Evolutionary conservation across 2,888 invertebrate genomes (phyloP).

Genomic region (Eugnorisma glareosa): DNA sequence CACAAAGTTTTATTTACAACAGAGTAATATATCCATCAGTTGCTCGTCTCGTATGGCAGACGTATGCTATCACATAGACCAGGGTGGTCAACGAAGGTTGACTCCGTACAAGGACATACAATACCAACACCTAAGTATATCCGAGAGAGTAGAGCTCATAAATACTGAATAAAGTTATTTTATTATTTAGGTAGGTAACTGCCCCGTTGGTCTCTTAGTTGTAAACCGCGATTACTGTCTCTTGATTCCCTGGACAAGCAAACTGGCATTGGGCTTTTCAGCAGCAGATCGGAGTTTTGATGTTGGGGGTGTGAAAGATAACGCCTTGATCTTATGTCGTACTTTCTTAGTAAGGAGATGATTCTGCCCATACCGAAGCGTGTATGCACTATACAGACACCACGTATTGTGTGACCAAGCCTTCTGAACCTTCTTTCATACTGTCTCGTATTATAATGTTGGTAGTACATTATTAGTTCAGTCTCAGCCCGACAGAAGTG

Average conservation of each 20-base stretch:
- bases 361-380: neutral
- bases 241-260: neutral
- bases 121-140: neutral
- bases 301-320: neutral
- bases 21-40: slow-evolving; percentile 55
- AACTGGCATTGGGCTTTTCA: neutral
- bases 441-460: slow-evolving; percentile 14
- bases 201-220: neutral
- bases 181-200: neutral
- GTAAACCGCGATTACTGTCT: neutral
- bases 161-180: neutral
- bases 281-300: neutral
- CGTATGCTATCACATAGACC: neutral
- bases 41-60: slow-evolving; percentile 31
- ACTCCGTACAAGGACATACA: neutral
- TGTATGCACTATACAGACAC: too few relatives aligned
- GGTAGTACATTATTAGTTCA: slow-evolving; percentile 45
- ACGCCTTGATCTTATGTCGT: neutral
- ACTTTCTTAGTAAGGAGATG: neutral
- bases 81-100: neutral
- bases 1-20: slow-evolving; percentile 43
- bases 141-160: neutral
- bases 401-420: neutral
- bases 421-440: slow-evolving; percentile 16
- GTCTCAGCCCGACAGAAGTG: slow-evolving; percentile 34